These are phyloP conservation scores for Mesorhabditis sp. DNA, from an alignment of 2,888 invertebrate genomes.

Conservation along the genomic window DNA sequence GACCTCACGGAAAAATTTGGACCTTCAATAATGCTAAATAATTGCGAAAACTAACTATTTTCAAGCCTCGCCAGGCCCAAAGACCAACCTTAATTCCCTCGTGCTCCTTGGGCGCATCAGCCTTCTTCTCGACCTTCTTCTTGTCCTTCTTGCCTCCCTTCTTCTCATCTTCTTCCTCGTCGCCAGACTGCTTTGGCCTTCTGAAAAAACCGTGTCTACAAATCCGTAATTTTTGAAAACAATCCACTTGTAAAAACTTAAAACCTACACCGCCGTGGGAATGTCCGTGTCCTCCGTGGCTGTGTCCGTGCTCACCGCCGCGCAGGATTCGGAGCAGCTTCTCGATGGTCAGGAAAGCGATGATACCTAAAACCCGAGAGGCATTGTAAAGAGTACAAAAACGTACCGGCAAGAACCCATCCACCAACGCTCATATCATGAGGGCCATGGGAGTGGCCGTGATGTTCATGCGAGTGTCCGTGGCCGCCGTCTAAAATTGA, in stretches of 20 bases:
- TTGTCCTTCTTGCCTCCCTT: constrained; percentile 13
- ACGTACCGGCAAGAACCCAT: constrained; percentile 81
- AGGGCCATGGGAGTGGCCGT: constrained; percentile 43
- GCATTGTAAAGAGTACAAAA: background rate
- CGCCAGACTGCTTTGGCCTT: background rate
- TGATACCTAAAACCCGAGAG: constrained; percentile 36
- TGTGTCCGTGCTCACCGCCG: constrained; percentile 68
- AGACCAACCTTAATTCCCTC: constrained; percentile 26
- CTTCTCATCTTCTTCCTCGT: constrained; percentile 8
- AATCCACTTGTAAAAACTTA: too few species aligned
- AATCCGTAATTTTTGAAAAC: too few species aligned
- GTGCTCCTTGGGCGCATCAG: constrained; percentile 9
- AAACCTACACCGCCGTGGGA: constrained; percentile 9
- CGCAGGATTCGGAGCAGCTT: constrained; percentile 84
- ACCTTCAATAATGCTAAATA: too few species aligned
- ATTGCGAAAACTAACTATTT: too few species aligned
- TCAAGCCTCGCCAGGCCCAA: too few species aligned
- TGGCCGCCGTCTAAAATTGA: constrained; percentile 66
- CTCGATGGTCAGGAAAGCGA: constrained; percentile 67
- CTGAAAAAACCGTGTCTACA: too few species aligned
- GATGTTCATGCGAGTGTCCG: constrained; percentile 57
- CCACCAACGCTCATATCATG: constrained; percentile 87
- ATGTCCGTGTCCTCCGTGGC: constrained; percentile 32
- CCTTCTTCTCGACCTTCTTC: constrained; percentile 10
- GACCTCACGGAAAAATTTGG: too few species aligned